Evolutionary conservation across 2,113 vertebrate genomes (phyloP), one percentile per base, ranked within the genome.

Genomic region (Stegastes partitus): DNA sequence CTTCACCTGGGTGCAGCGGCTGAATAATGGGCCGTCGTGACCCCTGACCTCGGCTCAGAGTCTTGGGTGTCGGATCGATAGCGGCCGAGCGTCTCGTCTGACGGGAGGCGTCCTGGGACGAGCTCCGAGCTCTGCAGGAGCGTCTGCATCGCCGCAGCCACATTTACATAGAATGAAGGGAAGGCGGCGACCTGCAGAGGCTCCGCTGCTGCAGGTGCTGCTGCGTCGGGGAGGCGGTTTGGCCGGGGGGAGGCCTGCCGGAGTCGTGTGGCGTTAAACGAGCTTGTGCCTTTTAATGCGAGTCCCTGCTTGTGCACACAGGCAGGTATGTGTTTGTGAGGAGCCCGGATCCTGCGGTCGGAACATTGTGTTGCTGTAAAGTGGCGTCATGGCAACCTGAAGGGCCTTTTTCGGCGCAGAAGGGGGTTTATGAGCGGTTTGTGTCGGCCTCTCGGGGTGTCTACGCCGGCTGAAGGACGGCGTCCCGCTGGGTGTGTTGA

Each of bases 11-110:
- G 34, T 76, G 85, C 81, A 82, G 80, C 86, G 68, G 82, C 93
- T 94, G 91, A 94, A 94, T 91, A 91, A 95, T 94, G 90, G 89
- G 64, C 90, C 78, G 91, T 84, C 83, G 61, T 90, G 76, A 92
- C 91, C 94, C 63, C 70, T 87, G 91, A 94, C 89, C 93, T 83
- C 73, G 57, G 76, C 85, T 75, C 85, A n/a, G 77, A 81, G 86
- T 91, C 88, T 89, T 69, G 61, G 63, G 86, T 87, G 89, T 88
- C 87, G 75, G 91, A 94, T 93, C 89, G 58, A 93, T 90, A 86
- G 62, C 80, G 22, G 62, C 25, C 74, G 81, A 77, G 77, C 23
- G 1, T 16, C 68, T 67, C 68, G 25, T 69, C 73, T 82, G 77
- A 72, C 12, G 34, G 26, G 68, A 51, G 67, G 47, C 34, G 44